Conservation (phyloP, 2,888 invertebrate species). For the Ennomos quercinarius region DNA sequence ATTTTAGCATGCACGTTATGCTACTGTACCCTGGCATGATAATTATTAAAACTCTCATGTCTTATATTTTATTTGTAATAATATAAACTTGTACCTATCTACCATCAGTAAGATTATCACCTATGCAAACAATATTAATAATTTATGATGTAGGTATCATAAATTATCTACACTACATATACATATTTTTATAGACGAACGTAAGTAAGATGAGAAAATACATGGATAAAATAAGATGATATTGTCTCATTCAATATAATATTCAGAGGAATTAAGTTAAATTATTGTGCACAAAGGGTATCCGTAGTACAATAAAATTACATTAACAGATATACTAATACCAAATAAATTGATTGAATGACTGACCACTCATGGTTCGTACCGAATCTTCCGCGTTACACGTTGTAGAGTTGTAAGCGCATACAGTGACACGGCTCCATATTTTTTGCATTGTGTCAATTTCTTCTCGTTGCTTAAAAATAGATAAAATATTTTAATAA, state of each 20-base stretch:
- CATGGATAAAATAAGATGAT: too few relatives aligned
- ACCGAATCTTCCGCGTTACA: slow-evolving; percentile 67
- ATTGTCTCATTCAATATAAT: too few relatives aligned
- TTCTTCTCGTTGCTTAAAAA: slow-evolving; percentile 73
- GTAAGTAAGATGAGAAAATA: too few relatives aligned
- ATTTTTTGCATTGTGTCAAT: slow-evolving; percentile 79
- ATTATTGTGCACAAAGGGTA: too few relatives aligned
- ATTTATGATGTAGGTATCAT: not conserved
- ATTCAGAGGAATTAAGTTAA: too few relatives aligned
- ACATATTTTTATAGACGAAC: too few relatives aligned
- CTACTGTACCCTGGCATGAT: too few relatives aligned
- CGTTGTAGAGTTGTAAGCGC: slow-evolving; percentile 63
- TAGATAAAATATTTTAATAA: too few relatives aligned
- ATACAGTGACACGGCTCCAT: slow-evolving; percentile 77
- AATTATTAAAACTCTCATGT: not conserved
- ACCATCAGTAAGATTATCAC: not conserved
- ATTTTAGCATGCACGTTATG: too few relatives aligned
- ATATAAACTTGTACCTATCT: too few relatives aligned
- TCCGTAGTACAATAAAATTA: too few relatives aligned
- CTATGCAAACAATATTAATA: slow-evolving; percentile 7
- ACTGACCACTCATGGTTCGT: slow-evolving; percentile 76
- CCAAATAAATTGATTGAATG: slow-evolving; percentile 24
- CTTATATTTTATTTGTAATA: not conserved
- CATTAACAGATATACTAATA: slow-evolving; percentile 9
- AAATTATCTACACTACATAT: too few relatives aligned